These are phyloP conservation scores for Pristionchus exspectatus DNA, from an alignment of 2,888 invertebrate species.

Conservation along the genomic window DNA sequence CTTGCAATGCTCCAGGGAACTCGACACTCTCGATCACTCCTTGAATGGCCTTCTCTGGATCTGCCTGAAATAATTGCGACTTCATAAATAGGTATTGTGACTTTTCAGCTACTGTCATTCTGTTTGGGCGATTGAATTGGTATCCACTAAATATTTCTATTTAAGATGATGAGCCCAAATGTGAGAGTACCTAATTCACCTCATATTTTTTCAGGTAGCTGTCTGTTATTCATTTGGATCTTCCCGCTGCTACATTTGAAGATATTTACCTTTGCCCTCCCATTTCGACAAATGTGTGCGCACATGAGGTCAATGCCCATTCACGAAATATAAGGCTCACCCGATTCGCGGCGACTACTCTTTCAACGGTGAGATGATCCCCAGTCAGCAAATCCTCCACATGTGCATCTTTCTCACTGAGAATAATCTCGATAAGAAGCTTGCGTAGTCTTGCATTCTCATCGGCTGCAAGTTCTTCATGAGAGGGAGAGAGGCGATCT, in stretches of 20 bases:
- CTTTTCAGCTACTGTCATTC: too few relatives aligned
- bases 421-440: conserved; percentile 29
- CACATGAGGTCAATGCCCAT: too few relatives aligned
- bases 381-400: neutral
- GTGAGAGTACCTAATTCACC: too few relatives aligned
- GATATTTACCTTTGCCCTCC: too few relatives aligned
- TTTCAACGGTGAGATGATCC: conserved; percentile 15
- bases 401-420: neutral
- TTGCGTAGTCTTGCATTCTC: neutral
- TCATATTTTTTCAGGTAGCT: too few relatives aligned
- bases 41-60: conserved; percentile 35
- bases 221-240: too few relatives aligned
- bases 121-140: too few relatives aligned
- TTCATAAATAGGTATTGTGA: neutral
- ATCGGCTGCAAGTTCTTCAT: neutral
- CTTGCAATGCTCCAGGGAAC: conserved; percentile 5
- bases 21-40: conserved; percentile 2
- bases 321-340: neutral
- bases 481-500: conserved; percentile 12
- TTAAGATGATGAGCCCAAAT: too few relatives aligned
- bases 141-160: too few relatives aligned
- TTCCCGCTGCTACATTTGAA: too few relatives aligned
- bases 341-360: neutral
- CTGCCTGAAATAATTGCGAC: neutral
- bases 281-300: too few relatives aligned